Percentiles rank a stretch among this genome's conserved stretches.
Conservation (phyloP, 1,140 invertebrate species). For the Melipona quadrifasciata region DNA sequence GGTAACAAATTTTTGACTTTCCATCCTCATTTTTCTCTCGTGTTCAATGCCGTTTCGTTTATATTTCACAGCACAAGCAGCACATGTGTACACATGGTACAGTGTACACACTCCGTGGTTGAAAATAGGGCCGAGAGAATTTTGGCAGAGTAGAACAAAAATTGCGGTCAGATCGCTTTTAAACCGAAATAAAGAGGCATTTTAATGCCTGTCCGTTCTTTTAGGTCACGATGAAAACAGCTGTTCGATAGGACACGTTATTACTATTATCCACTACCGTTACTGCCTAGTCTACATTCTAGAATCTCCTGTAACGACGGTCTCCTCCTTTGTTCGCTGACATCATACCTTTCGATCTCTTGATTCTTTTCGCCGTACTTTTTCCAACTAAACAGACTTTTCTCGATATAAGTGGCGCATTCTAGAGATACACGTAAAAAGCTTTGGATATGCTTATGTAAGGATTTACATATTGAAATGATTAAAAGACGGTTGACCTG, state of each 20-base stretch:
- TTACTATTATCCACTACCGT: not conserved
- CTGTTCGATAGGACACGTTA: slow-evolving; percentile 11
- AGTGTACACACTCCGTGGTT: not conserved
- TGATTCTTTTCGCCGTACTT: not conserved
- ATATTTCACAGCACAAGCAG: not conserved
- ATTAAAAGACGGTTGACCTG: slow-evolving; percentile 19
- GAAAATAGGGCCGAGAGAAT: slow-evolving; percentile 30
- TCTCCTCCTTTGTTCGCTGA: slow-evolving; percentile 11
- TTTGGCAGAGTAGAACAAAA: not conserved
- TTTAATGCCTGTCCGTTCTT: slow-evolving; percentile 8
- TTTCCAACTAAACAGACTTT: not conserved
- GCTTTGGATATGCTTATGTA: not conserved
- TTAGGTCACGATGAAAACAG: slow-evolving; percentile 33
- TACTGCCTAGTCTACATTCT: not conserved
- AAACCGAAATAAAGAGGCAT: slow-evolving; percentile 32
- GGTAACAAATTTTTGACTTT: not conserved
- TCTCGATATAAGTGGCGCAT: not conserved
- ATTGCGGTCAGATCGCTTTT: slow-evolving; percentile 33
- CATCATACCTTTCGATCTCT: slow-evolving; percentile 10
- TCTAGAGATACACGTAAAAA: not conserved
- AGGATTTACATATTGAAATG: slow-evolving; percentile 23
- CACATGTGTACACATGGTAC: not conserved
- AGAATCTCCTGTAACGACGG: not conserved
- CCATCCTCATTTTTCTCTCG: not conserved
- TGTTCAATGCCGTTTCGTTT: slow-evolving; percentile 12